Evolutionary conservation across 2,888 invertebrate species (phyloP), one percentile per base, ranked within the genome.

Genomic region (Agonopterix arenella): DNA sequence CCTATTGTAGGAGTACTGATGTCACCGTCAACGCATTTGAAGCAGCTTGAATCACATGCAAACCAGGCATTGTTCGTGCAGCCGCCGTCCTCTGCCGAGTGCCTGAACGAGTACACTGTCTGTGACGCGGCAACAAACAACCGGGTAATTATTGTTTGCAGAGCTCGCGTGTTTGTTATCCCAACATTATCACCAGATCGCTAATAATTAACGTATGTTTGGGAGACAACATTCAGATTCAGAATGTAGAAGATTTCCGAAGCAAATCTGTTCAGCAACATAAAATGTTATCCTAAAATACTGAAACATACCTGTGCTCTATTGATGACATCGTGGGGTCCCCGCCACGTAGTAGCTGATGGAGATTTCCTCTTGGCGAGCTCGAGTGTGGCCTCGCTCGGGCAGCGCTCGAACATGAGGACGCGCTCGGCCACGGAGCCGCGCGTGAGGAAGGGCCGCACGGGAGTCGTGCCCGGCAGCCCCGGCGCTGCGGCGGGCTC

Each of bases 341-440:
- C 77, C 84, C 90, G 68, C 93, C 89, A 90, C 44, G 89, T 86
- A n/a, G 86, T 80, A 36, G 89, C 86, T 36, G 82, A 85, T 42
- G 86, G 89, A 51, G 91, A 84, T 65, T 91, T 91, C 57, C 93
- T 88, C 73, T 94, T 94, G 44, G 88, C 89, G 44, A 88, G 69
- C 65, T 94, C 93, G 61, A 94, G 76, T 46, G 94, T 86, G 53
- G 94, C 85, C 73, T 94, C 95, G 71, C 95, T 95, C 40, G 96
- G 97, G 69, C 96, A 96, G 78, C 95, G 93, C 81, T 97, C 97
- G 76, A 97, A 97, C 82, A 97, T 95, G 57, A 97, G 91, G 56
- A 97, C 97, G 46, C 97, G 90, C 73, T 97, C 97, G 18, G 97
- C 97, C 2, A 97, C 97, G 4, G 97, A 97, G 18, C 97, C 97